Base-by-base conservation (phyloP, 2,888 invertebrate species). In the Dinocampus coccinellae region DNA sequence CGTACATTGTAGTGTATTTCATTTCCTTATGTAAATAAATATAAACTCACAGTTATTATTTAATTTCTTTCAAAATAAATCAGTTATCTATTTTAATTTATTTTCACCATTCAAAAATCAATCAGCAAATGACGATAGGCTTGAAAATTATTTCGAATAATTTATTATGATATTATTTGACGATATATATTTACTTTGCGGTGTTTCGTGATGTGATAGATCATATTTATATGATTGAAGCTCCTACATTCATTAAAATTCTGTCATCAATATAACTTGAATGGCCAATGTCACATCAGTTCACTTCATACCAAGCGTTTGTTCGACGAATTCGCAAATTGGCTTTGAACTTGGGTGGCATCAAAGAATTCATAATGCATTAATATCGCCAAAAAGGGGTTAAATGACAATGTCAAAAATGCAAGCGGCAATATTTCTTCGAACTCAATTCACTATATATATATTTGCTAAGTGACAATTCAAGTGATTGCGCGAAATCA, bases 291-390 rank as follows among this genome's bases (percentile, higher is more conserved):
- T 66, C 55, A 57, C 26, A 55, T 36, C 57, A 65, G 70, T 70
- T 70, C 70, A 70, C 52, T 70, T 16, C 47, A 47, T 65, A 36
- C 70, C 65, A 47, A 47, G 42, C 52, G 57, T 55, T 64, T 42
- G n/a, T 70, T 66, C 70, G 60, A 36, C 65, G 70, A 66, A 70
- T 65, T 70, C 60, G 36, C 65, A 60, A 39, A 65, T 70, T 70
- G 70, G 53, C 60, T 47, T 58, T 42, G 58, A 64, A 58, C 66
- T 65, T 65, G 65, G 65, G 34, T 24, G 7, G 65, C 20, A 36
- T 34, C 47, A 33, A 36, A 60, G 52, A 47, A 47, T 47, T 47
- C 9, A 47, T 20, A 20, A 47, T 47, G 47, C 47, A 47, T 47
- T 16, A 47, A 47, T 47, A 47, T 47, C 16, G 52, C 52, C 26